Percentiles rank a stretch among this genome's conserved stretches.
These are phyloP conservation scores for Galeopsomyia nigrocyanea DNA, from an alignment of 2,888 invertebrate species.

Conservation along the genomic window DNA sequence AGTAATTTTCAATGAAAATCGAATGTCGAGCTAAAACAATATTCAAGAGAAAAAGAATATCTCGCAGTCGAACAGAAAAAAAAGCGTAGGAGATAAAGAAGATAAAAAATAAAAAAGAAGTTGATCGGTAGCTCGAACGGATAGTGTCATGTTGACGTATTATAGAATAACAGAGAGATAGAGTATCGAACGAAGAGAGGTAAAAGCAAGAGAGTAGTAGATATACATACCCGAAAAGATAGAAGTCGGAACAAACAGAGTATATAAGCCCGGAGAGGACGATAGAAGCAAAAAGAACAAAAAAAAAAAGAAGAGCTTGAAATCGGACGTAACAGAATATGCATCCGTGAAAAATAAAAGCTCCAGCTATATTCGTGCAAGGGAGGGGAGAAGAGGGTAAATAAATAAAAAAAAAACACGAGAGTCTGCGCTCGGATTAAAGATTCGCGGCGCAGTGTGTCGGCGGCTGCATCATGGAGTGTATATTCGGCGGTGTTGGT, in stretches of 20 bases:
- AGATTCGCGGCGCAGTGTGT: slow-evolving; percentile 64
- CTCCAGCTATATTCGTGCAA: neutral
- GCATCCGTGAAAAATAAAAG: slow-evolving; percentile 36
- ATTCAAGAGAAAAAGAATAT: too few species aligned
- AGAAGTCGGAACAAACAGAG: slow-evolving; percentile 23
- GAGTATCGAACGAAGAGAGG: too few species aligned
- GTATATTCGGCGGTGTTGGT: slow-evolving; percentile 63
- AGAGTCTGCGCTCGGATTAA: slow-evolving; percentile 59
- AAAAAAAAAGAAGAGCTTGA: slow-evolving; percentile 2
- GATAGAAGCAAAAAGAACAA: neutral
- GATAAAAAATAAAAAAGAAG: too few species aligned
- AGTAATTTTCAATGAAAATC: too few species aligned
- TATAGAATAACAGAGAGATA: too few species aligned
- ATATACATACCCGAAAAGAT: too few species aligned
- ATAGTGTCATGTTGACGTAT: too few species aligned
- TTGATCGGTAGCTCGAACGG: too few species aligned
- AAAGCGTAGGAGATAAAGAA: too few species aligned
- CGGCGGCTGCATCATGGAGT: slow-evolving; percentile 48
- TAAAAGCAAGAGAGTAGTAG: too few species aligned
- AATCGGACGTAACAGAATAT: slow-evolving; percentile 30
- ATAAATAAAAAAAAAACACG: slow-evolving; percentile 31
- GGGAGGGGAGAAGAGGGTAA: slow-evolving; percentile 11
- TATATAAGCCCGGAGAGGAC: neutral
- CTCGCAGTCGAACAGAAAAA: too few species aligned
- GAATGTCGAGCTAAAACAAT: too few species aligned